Percentiles rank a stretch among this genome's conserved stretches.
These are phyloP conservation scores for Coreoperca whiteheadi DNA, from an alignment of 2,113 vertebrate species.

Conservation along the genomic window DNA sequence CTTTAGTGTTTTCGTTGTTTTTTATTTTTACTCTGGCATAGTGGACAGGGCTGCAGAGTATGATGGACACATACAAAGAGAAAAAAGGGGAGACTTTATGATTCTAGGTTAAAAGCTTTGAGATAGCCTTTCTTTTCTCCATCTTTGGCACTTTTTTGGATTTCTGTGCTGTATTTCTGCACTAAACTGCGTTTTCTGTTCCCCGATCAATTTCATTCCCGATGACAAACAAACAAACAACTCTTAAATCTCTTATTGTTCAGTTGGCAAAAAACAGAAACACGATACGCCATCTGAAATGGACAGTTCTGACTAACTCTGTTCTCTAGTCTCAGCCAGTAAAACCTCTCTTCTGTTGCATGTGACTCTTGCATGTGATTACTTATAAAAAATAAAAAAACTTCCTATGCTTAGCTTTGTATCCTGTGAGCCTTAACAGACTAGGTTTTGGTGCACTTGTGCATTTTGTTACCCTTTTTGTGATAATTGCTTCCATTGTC, in stretches of 20 bases:
- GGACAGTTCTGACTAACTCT: neutral
- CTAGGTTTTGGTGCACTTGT: too few relatives aligned
- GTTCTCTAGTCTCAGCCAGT: neutral
- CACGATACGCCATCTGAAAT: neutral
- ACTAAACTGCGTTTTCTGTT: too few relatives aligned
- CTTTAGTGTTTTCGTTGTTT: constrained; percentile 22
- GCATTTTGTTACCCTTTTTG: too few relatives aligned
- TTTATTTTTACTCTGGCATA: neutral
- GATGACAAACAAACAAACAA: neutral
- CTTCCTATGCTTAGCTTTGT: too few relatives aligned
- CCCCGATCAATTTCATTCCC: too few relatives aligned
- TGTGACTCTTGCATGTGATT: neutral
- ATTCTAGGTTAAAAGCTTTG: constrained; percentile 3
- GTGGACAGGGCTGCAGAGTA: neutral
- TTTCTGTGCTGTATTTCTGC: neutral
- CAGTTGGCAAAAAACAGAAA: neutral
- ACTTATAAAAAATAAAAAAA: too few relatives aligned
- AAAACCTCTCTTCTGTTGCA: neutral
- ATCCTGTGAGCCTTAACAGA: too few relatives aligned
- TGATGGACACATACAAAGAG: neutral
- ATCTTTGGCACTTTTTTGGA: too few relatives aligned
- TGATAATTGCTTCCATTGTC: too few relatives aligned
- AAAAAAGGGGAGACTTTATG: neutral
- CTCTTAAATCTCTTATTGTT: neutral
- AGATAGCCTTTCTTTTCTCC: neutral